phyloP scores from a whole-genome alignment of 2,113 vertebrate species.

The Nothoprocta pentlandii region DNA sequence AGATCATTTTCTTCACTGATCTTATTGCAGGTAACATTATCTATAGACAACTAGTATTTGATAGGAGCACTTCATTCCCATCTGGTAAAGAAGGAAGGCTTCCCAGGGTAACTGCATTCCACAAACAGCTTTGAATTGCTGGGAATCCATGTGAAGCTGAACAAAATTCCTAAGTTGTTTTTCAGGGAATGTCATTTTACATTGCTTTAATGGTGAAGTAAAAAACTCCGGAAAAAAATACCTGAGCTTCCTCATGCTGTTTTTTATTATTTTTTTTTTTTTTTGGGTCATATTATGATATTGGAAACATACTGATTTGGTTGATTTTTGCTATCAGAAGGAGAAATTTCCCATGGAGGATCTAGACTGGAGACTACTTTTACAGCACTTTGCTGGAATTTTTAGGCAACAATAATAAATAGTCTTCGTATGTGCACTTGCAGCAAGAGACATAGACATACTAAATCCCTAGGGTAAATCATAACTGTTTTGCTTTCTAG shows the following conservation, averaged over 20 bases:
- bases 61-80: background rate
- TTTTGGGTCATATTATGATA: background rate
- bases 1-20: background rate
- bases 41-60: background rate
- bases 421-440: constrained; percentile 57
- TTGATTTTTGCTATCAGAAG: constrained; percentile 26
- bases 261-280: background rate
- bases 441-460: constrained; percentile 36
- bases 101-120: constrained; percentile 19
- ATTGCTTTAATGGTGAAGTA: constrained; percentile 29
- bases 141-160: constrained; percentile 28
- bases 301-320: background rate
- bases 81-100: background rate
- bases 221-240: constrained; percentile 9
- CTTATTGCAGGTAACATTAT: background rate
- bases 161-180: constrained; percentile 50
- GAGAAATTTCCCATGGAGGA: constrained; percentile 53
- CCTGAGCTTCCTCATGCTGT: constrained; percentile 35
- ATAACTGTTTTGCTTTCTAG: constrained; percentile 27
- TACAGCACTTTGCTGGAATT: constrained; percentile 28
- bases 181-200: constrained; percentile 15
- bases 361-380: constrained; percentile 33
- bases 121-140: constrained; percentile 43
- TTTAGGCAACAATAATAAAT: constrained; percentile 70
- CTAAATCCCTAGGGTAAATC: constrained; percentile 49